Conservation (phyloP, 2,888 invertebrate genomes). For the Criorhina ranunculi region DNA sequence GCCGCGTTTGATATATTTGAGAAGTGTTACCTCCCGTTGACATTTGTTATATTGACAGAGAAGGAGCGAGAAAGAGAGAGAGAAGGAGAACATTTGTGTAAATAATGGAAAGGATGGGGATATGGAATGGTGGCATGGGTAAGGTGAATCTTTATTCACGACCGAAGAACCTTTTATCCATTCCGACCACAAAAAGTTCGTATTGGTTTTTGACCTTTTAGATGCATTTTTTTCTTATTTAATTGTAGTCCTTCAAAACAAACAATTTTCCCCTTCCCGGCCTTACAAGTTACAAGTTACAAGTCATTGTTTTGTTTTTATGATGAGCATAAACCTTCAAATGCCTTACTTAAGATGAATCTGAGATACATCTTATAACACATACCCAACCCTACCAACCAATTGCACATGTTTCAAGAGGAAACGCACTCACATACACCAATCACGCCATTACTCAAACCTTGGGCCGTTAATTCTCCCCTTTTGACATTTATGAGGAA, state of each 20-base stretch:
- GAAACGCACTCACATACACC: slow-evolving; percentile 40
- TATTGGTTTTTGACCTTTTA: no score
- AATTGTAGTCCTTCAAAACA: no score
- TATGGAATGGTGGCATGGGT: neutral
- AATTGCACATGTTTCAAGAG: slow-evolving; percentile 39
- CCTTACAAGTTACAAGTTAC: no score
- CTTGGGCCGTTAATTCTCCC: slow-evolving; percentile 63
- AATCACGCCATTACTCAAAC: slow-evolving; percentile 70
- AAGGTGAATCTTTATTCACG: neutral
- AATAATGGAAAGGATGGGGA: slow-evolving; percentile 10
- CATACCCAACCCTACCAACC: slow-evolving; percentile 10
- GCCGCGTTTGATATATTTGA: slow-evolving; percentile 47
- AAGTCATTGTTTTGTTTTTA: slow-evolving; percentile 3
- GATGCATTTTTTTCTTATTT: no score
- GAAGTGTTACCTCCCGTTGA: slow-evolving; percentile 30
- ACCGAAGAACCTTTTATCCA: no score
- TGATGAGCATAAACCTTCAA: slow-evolving; percentile 18
- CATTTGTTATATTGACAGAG: slow-evolving; percentile 37
- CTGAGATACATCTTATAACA: neutral
- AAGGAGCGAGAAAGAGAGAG: neutral
- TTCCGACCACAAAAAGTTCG: no score
- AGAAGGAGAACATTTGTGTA: slow-evolving; percentile 22
- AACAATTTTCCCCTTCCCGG: no score
- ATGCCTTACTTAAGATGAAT: slow-evolving; percentile 31
- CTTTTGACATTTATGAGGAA: slow-evolving; percentile 76